Evolutionary conservation across 1,140 invertebrate genomes (phyloP), one percentile per base, ranked within the genome.

Genomic region (Zaprionus vittiger): DNA sequence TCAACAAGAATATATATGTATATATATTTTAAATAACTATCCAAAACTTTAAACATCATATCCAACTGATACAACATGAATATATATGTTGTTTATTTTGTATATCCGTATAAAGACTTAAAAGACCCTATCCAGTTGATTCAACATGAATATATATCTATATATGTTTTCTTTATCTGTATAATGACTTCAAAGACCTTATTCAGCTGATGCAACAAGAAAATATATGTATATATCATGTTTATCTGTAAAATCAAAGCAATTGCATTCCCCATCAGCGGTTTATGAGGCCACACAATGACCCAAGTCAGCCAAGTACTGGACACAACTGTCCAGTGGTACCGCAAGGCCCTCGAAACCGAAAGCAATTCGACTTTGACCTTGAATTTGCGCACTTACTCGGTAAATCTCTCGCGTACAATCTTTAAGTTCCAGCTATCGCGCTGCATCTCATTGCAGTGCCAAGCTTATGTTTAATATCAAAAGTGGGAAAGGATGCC

Each of bases 401-500:
- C n/a, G 54, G 24, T 47, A 47, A 59, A 70, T 70, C 73, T 28
- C 11, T 17, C 63, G 59, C 67, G 55, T 37, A 57, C 22, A 54
- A 71, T 63, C 68, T 38, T 47, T 31, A 12, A 70, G 41, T 71
- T 62, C 63, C 77, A 76, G 61, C 66, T 79, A 79, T 71, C 68
- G 34, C 12, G 60, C 62, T 79, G 73, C 77, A 79, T 76, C 73
- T 76, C 67, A 76, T 75, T 79, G 65, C 44, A 44, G 47, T 22
- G 15, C 15, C 5, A 22, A 62, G 38, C 37, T 71, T 22, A 28
- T 41, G 68, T 79, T 77, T 82, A 85, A 80, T 82, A 71, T 56
- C 80, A 77, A 83, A 80, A 80, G 81, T 73, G 60, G 9, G 54
- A 63, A 75, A 89, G 77, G 80, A 89, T 74, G 73, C 81, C 22